Conservation (phyloP, 2,113 vertebrate species). For the Elaphurus davidianus region DNA sequence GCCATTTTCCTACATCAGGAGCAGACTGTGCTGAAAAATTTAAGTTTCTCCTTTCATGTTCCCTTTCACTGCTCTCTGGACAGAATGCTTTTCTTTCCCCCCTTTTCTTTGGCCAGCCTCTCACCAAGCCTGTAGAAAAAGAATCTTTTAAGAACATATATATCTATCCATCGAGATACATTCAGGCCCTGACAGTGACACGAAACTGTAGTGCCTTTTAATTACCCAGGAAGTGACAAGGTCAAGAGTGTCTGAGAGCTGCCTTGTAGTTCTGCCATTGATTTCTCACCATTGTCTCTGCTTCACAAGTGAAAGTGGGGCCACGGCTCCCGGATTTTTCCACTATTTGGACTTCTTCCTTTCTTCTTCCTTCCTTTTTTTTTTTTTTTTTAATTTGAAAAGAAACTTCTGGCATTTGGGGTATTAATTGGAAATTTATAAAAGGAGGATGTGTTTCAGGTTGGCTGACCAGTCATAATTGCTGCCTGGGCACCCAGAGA, state of each 20-base stretch:
- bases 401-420: conserved; percentile 54
- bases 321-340: conserved; percentile 45
- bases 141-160: conserved; percentile 73
- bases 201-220: conserved; percentile 78
- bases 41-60: conserved; percentile 83
- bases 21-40: conserved; percentile 82
- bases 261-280: conserved; percentile 59
- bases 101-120: conserved; percentile 71
- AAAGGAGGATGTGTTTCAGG: conserved; percentile 17
- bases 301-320: conserved; percentile 50
- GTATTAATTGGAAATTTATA: conserved; percentile 58
- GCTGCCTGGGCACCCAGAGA: conserved; percentile 61
- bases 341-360: conserved; percentile 62
- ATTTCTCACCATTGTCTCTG: conserved; percentile 74
- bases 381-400: conserved; percentile 57
- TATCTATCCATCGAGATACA: conserved; percentile 63
- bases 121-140: conserved; percentile 74
- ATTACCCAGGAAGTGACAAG: conserved; percentile 82
- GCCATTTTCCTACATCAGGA: conserved; percentile 85
- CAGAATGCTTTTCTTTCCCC: conserved; percentile 84
- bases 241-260: conserved; percentile 74
- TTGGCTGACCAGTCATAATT: conserved; percentile 75
- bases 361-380: conserved; percentile 43
- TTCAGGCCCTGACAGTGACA: conserved; percentile 67
- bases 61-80: conserved; percentile 77